phyloP scores from a whole-genome alignment of 2,113 vertebrate species.

The Tursiops truncatus region DNA sequence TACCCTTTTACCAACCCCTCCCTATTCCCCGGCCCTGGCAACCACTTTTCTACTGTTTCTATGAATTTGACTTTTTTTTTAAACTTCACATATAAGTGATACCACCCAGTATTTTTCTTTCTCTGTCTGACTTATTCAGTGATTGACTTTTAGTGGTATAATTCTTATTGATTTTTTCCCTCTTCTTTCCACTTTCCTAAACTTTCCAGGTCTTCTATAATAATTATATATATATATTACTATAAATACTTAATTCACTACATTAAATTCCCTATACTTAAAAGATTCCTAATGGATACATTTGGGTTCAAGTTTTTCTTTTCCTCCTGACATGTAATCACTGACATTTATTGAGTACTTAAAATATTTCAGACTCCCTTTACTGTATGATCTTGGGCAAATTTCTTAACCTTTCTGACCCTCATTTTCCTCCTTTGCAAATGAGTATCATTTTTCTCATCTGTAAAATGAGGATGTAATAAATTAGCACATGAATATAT shows the following conservation, averaged over 20 bases:
- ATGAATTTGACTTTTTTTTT: background rate
- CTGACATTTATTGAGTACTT: background rate
- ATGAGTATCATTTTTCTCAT: conserved; percentile 1
- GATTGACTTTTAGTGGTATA: background rate
- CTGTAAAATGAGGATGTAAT: conserved; percentile 13
- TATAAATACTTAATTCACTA: background rate
- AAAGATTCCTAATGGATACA: background rate
- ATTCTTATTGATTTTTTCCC: background rate
- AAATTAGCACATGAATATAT: background rate
- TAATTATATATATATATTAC: background rate
- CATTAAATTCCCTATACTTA: background rate
- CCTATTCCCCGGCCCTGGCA: too few species aligned
- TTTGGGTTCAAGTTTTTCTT: background rate
- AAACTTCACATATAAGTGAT: background rate
- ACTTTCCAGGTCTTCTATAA: background rate
- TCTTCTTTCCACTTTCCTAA: background rate
- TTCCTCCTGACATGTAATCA: background rate
- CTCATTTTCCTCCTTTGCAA: background rate
- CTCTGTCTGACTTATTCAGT: background rate
- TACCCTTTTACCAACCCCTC: background rate
- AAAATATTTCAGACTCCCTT: background rate
- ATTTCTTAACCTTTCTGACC: background rate
- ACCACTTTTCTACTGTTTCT: background rate
- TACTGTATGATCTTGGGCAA: background rate
- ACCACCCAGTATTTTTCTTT: background rate